Percentiles rank a stretch among this genome's conserved stretches.
phyloP scores from a whole-genome alignment of 1,140 invertebrate genomes.

The Yoshiicerus persimilis region DNA sequence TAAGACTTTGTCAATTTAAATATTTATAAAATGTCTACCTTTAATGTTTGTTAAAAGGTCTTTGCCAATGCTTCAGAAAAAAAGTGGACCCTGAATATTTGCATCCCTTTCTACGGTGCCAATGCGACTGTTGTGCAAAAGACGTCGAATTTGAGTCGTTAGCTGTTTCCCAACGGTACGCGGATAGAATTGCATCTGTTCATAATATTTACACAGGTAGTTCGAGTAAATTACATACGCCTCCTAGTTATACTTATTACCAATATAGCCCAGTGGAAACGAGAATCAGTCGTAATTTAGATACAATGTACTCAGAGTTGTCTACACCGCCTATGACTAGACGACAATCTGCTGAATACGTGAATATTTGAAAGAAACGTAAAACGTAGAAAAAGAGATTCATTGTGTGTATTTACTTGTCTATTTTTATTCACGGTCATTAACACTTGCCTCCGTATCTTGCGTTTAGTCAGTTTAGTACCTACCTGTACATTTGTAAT shows the following conservation, averaged over 20 bases:
- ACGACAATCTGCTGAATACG: background rate
- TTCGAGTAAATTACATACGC: background rate
- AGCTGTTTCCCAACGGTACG: background rate
- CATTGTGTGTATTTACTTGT: background rate
- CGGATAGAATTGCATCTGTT: constrained; percentile 19
- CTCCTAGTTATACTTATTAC: background rate
- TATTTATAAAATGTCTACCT: background rate
- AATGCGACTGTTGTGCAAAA: background rate
- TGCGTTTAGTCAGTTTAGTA: background rate
- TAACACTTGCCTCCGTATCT: background rate
- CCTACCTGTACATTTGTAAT: background rate
- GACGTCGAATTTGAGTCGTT: background rate
- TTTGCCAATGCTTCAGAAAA: background rate
- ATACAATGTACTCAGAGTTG: background rate
- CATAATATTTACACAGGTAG: constrained; percentile 4
- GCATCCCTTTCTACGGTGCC: background rate
- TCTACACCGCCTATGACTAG: background rate
- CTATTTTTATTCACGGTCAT: background rate
- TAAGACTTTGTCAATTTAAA: background rate
- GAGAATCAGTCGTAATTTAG: background rate
- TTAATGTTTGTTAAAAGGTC: background rate
- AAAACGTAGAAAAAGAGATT: background rate
- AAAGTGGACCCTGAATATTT: background rate
- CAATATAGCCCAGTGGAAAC: background rate
- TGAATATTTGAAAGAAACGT: background rate